phyloP scores from a whole-genome alignment of 2,797 vertebrate species.

The Capromys pilorides region DNA sequence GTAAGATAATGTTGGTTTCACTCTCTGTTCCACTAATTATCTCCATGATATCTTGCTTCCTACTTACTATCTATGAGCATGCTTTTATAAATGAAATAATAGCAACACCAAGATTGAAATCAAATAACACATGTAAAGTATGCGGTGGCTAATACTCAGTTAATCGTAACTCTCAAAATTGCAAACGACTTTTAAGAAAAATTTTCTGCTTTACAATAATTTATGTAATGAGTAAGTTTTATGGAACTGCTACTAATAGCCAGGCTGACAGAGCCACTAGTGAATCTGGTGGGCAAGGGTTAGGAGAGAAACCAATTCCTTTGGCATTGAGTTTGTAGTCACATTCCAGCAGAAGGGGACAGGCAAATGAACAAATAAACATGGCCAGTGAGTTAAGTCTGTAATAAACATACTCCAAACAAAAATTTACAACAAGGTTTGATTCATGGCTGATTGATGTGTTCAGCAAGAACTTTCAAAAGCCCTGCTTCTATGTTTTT shows the following conservation, averaged over 20 bases:
- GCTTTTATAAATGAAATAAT: conserved; percentile 37
- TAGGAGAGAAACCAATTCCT: background rate
- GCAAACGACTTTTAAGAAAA: conserved; percentile 3
- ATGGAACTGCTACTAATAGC: conserved; percentile 31
- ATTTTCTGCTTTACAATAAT: conserved; percentile 35
- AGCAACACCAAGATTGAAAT: background rate
- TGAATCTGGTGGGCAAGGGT: background rate
- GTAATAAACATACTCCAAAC: background rate
- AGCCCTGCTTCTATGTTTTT: background rate
- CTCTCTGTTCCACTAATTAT: conserved; percentile 1
- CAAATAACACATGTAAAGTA: background rate
- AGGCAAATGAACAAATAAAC: conserved; percentile 31
- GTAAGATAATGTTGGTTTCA: background rate
- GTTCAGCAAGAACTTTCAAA: conserved; percentile 15
- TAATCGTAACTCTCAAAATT: background rate
- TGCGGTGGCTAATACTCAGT: background rate
- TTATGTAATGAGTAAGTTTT: conserved; percentile 14
- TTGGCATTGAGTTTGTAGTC: background rate
- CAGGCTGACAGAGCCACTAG: background rate
- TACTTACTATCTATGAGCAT: background rate
- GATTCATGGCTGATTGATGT: background rate
- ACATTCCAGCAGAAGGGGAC: background rate
- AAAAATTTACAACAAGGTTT: background rate
- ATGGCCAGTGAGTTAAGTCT: background rate
- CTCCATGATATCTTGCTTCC: background rate